phyloP scores from a whole-genome alignment of 1,140 invertebrate genomes.

The Drosophila nigromelanica region DNA sequence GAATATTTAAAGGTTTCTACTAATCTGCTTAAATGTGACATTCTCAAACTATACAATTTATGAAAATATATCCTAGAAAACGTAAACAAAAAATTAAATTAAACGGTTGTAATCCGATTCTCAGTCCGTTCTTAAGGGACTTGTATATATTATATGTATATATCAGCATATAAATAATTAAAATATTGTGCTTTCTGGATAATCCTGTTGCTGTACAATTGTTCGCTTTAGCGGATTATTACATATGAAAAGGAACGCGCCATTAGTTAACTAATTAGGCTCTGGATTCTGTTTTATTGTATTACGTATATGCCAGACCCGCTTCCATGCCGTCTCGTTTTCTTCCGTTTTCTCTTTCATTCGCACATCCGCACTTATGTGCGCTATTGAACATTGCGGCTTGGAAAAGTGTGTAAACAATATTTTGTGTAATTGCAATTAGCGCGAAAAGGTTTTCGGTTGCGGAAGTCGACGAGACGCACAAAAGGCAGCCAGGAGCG shows the following conservation, averaged over 20 bases:
- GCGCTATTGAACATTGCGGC: slow-evolving; percentile 46
- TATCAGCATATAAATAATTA: too few relatives aligned
- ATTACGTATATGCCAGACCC: not conserved
- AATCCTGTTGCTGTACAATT: not conserved
- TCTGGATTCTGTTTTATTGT: slow-evolving; percentile 6
- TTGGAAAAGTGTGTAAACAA: slow-evolving; percentile 62
- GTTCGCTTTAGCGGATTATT: not conserved
- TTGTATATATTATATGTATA: not conserved
- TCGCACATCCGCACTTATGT: not conserved
- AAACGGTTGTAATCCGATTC: too few relatives aligned
- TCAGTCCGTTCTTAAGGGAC: too few relatives aligned
- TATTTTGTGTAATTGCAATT: slow-evolving; percentile 75
- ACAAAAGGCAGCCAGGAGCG: slow-evolving; percentile 10
- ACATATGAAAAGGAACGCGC: not conserved
- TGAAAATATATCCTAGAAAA: too few relatives aligned
- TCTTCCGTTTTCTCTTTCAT: not conserved
- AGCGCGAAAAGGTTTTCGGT: slow-evolving; percentile 50
- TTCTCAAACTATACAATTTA: too few relatives aligned
- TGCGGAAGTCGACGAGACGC: slow-evolving; percentile 16
- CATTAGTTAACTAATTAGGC: slow-evolving; percentile 28
- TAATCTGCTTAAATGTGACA: too few relatives aligned
- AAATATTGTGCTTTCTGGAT: too few relatives aligned
- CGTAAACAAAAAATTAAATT: too few relatives aligned
- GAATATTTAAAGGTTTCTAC: too few relatives aligned
- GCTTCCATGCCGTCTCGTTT: not conserved